Percentiles rank a stretch among this genome's conserved stretches.
phyloP scores from a whole-genome alignment of 2,113 vertebrate species.

The Oxygymnocypris stewartii region DNA sequence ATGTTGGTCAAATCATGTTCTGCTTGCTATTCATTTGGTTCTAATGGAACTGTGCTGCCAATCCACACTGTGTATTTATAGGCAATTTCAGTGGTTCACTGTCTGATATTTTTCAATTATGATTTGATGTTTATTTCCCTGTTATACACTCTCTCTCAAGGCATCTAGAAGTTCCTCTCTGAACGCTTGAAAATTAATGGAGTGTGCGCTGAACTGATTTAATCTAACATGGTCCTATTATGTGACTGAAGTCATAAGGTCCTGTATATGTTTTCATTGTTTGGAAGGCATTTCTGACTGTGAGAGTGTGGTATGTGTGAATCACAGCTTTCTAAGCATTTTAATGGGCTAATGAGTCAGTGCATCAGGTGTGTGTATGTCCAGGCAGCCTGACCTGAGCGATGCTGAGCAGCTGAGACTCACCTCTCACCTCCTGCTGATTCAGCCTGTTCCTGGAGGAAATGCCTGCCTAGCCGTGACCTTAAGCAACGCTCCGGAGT shows the following conservation, averaged over 20 bases:
- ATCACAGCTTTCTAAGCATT: conserved; percentile 41
- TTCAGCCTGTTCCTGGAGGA: conserved; percentile 31
- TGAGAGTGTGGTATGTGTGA: conserved; percentile 13
- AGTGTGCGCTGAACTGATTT: conserved; percentile 30
- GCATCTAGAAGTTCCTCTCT: conserved; percentile 14
- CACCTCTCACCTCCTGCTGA: conserved; percentile 27
- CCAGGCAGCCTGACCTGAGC: conserved; percentile 13
- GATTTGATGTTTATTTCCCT: conserved; percentile 13
- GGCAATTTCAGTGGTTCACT: conserved; percentile 14
- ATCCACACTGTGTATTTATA: conserved; percentile 24
- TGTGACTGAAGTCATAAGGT: conserved; percentile 1
- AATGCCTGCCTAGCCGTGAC: conserved; percentile 18
- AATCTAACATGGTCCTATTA: conserved; percentile 36
- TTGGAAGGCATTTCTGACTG: background rate
- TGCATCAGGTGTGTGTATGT: conserved; percentile 29
- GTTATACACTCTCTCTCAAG: conserved; percentile 23
- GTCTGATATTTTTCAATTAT: conserved; percentile 46
- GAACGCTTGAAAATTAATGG: conserved; percentile 13
- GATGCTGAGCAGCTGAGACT: conserved; percentile 9
- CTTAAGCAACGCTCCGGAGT: background rate
- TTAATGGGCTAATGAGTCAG: conserved; percentile 42
- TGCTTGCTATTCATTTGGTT: conserved; percentile 30
- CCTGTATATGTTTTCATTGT: background rate
- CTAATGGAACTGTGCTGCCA: conserved; percentile 37
- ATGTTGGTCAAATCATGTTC: background rate